Percentiles rank a stretch among this genome's conserved stretches.
Conservation (phyloP, 23 tunicate species). For the Phallusia fumigata region DNA sequence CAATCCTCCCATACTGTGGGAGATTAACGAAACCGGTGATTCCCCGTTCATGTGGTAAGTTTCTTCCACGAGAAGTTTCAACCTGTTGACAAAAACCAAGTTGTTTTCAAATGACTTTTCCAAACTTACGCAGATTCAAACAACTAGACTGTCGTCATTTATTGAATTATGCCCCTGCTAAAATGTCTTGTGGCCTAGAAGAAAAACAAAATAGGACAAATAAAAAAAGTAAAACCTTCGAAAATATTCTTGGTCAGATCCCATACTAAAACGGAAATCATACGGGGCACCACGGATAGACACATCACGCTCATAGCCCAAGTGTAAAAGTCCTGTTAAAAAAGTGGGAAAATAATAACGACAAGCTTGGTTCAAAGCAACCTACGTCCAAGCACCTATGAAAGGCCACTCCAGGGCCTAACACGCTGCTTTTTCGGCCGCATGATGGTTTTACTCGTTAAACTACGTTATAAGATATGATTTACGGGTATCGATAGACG, state of each 20-base stretch:
- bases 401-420: no score
- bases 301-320: slow-evolving; percentile 57
- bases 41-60: slow-evolving; percentile 40
- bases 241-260: slow-evolving; percentile 42
- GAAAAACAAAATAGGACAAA: neutral
- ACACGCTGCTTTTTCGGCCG: no score
- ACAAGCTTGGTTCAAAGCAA: no score
- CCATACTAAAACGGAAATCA: slow-evolving; percentile 65
- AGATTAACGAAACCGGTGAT: slow-evolving; percentile 36
- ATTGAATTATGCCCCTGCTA: no score
- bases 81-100: slow-evolving; percentile 15
- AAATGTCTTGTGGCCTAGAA: no score
- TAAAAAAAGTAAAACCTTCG: slow-evolving; percentile 16
- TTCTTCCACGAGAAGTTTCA: slow-evolving; percentile 48
- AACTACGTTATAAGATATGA: no score
- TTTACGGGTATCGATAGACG: no score
- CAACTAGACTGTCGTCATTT: neutral
- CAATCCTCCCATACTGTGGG: slow-evolving; percentile 75
- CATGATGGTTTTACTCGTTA: no score
- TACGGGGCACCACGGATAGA: slow-evolving; percentile 80
- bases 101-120: no score
- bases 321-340: slow-evolving; percentile 22
- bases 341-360: slow-evolving; percentile 12
- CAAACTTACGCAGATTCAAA: no score
- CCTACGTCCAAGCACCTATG: no score